Evolutionary conservation across 2,888 invertebrate species (phyloP).

Genomic region (Rutpela maculata): DNA sequence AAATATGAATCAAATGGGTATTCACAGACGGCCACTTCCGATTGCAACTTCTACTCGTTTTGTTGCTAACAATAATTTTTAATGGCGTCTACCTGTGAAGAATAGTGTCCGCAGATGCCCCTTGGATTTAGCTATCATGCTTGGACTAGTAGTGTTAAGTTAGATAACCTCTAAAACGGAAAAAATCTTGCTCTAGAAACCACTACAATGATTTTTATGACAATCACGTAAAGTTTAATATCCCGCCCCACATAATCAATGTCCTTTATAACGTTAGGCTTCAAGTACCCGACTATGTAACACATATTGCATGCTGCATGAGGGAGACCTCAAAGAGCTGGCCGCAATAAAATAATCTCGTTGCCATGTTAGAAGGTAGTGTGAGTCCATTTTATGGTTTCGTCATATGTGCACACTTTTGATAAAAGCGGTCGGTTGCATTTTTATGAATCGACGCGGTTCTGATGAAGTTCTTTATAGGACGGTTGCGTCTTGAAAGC

Average conservation of each 20-base stretch:
- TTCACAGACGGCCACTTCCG: too few species aligned
- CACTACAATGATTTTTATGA: background rate
- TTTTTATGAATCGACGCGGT: slow-evolving; percentile 62
- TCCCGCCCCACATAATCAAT: slow-evolving; percentile 20
- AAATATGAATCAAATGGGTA: too few species aligned
- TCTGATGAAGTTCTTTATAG: slow-evolving; percentile 66
- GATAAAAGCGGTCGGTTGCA: slow-evolving; percentile 64
- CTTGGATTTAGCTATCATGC: too few species aligned
- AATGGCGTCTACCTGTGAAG: too few species aligned
- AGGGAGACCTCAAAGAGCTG: slow-evolving; percentile 23
- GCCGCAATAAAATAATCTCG: slow-evolving; percentile 46
- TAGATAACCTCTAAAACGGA: background rate
- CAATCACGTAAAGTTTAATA: slow-evolving; percentile 4
- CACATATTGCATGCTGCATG: slow-evolving; percentile 20
- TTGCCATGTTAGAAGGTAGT: slow-evolving; percentile 44
- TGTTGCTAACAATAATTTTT: too few species aligned
- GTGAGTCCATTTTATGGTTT: slow-evolving; percentile 54
- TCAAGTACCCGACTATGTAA: slow-evolving; percentile 25
- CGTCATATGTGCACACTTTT: slow-evolving; percentile 61
- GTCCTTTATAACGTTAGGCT: background rate
- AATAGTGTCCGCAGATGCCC: too few species aligned
- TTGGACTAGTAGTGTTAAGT: too few species aligned
- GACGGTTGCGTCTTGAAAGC: slow-evolving; percentile 55
- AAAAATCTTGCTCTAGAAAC: background rate
- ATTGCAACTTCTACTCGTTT: too few species aligned